phyloP scores from a whole-genome alignment of 2,888 invertebrate genomes.

The Chymomyza fuscimana region DNA sequence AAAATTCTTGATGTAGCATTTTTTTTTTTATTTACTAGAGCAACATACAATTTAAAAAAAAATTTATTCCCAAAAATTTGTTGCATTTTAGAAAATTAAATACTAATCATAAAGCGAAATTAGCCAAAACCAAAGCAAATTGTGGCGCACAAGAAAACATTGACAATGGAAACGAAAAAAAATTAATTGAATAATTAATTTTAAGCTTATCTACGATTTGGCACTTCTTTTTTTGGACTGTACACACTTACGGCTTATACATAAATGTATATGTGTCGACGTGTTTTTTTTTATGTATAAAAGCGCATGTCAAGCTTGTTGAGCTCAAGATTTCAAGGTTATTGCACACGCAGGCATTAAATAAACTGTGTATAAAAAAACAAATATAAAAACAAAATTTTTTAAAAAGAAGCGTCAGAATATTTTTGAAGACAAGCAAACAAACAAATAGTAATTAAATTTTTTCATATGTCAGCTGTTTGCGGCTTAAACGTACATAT shows the following conservation, averaged over 20 bases:
- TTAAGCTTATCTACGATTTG: constrained; percentile 61
- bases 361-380: constrained; percentile 28
- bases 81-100: background rate
- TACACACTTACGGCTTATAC: background rate
- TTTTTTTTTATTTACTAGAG: too few relatives aligned
- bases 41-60: too few relatives aligned
- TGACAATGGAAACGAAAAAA: constrained; percentile 7
- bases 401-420: constrained; percentile 38
- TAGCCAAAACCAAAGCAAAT: background rate
- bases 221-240: constrained; percentile 14
- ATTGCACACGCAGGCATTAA: constrained; percentile 43
- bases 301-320: constrained; percentile 46
- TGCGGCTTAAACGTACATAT: constrained; percentile 10
- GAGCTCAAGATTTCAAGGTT: constrained; percentile 45
- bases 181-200: constrained; percentile 29
- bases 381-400: constrained; percentile 7
- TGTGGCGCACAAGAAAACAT: constrained; percentile 6
- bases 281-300: constrained; percentile 23
- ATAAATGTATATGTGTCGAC: constrained; percentile 1
- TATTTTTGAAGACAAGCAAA: constrained; percentile 28
- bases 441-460: constrained; percentile 60
- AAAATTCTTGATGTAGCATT: too few relatives aligned
- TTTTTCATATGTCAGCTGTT: constrained; percentile 58
- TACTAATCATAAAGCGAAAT: background rate
- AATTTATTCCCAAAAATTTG: background rate